Evolutionary conservation across 1,140 invertebrate species (phyloP).

Genomic region (Drosophila aff.): DNA sequence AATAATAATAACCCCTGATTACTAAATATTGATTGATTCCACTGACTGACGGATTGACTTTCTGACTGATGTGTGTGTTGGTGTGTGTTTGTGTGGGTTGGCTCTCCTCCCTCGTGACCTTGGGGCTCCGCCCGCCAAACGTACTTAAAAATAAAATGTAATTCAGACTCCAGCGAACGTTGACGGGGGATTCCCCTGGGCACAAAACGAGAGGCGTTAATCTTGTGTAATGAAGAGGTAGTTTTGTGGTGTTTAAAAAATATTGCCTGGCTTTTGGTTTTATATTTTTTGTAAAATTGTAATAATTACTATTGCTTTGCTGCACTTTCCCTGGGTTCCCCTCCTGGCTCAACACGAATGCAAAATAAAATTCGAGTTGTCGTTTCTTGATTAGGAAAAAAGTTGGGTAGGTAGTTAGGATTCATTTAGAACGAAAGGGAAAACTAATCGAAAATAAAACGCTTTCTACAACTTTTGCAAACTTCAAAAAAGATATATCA

Average conservation of each 20-base stretch:
- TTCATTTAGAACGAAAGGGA: slow-evolving; percentile 46
- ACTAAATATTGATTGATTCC: slow-evolving; percentile 50
- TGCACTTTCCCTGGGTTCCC: slow-evolving; percentile 3
- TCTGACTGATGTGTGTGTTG: slow-evolving; percentile 10
- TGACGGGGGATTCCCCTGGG: not conserved
- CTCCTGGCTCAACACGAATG: slow-evolving; percentile 29
- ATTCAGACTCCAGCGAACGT: slow-evolving; percentile 83
- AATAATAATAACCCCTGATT: slow-evolving; percentile 32
- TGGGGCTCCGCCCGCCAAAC: slow-evolving; percentile 44
- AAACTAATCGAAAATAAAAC: slow-evolving; percentile 48
- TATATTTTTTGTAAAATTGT: slow-evolving; percentile 7
- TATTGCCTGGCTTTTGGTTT: slow-evolving; percentile 31
- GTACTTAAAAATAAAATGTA: slow-evolving; percentile 84
- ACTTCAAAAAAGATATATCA: slow-evolving; percentile 63
- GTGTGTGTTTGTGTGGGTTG: not conserved
- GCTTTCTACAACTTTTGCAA: slow-evolving; percentile 49
- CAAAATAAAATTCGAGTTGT: slow-evolving; percentile 41
- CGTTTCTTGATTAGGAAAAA: slow-evolving; percentile 24
- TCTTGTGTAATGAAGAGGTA: slow-evolving; percentile 28
- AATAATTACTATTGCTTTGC: slow-evolving; percentile 40
- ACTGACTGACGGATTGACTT: slow-evolving; percentile 50
- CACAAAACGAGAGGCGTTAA: not conserved
- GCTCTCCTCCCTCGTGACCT: not conserved
- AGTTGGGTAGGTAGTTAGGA: not conserved
- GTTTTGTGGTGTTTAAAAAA: slow-evolving; percentile 31